Evolutionary conservation across 2,888 invertebrate genomes (phyloP), one percentile per base, ranked within the genome.

Genomic region (Peribatodes rhomboidaria): DNA sequence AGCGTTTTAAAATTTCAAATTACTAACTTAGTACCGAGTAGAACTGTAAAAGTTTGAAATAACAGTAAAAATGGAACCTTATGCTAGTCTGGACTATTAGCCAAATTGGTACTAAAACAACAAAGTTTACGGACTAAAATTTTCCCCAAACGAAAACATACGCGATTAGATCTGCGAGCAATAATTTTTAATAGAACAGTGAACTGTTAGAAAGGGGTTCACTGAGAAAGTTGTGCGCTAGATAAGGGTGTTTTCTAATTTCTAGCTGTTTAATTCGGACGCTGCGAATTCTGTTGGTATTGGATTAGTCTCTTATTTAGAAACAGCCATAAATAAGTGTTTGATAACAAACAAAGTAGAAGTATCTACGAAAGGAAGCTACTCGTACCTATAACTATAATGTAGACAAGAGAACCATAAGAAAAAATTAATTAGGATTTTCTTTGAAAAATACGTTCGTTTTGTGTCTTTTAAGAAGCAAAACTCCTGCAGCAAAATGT

Each of bases 111-210:
- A 61, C 33, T 65, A 70, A 70, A 68, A 11, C 47, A 44, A 61
- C 58, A 53, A 54, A 70, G 56, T 72, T 69, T 64, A 68, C 44
- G 61, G 41, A 11, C 18, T 56, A 68, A 68, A 64, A 46, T 65
- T 61, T 57, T 56, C 54, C 41, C n/a, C 22, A 14, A 46, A 44
- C 33, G 65, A 69, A 76, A 73, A 74, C 71, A 74, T 68, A 58
- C 55, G 52, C 49, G 63, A 66, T 74, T 69, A 63, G 53, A 70
- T 72, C 71, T 67, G 60, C 59, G 50, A 54, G 59, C 67, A 69
- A 72, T 74, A 74, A 64, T 65, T 69, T 71, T 56, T 53, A 62
- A 61, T 50, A 39, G 69, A 73, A 76, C 13, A 11, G 9, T 1
- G n/a, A 73, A 78, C 11, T 0, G 18, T 33, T 49, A 49, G 33